A percentile compares a stretch with the other conserved stretches of the same genome.
Evolutionary conservation across 2,888 invertebrate species (phyloP).

Genomic region (Eumerus sabulonum): DNA sequence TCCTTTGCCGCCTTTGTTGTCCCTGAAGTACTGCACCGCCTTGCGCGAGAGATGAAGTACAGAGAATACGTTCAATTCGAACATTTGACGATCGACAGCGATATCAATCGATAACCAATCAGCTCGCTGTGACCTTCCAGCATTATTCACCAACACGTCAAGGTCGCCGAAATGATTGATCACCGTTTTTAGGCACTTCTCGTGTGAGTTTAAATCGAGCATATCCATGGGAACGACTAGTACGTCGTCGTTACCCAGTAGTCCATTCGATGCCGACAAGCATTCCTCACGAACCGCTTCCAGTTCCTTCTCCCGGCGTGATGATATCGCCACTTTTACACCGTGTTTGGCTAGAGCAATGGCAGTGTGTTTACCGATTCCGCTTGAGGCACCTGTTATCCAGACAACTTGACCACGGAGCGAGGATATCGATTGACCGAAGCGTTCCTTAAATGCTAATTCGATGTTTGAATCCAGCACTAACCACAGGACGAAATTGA

Average conservation of each 20-base stretch:
- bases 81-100: conserved; percentile 85
- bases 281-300: conserved; percentile 84
- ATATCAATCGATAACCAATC: conserved; percentile 85
- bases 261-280: conserved; percentile 77
- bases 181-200: conserved; percentile 82
- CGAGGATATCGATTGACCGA: conserved; percentile 81
- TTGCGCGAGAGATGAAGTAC: conserved; percentile 85
- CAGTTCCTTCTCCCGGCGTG: conserved; percentile 83
- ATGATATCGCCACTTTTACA: conserved; percentile 84
- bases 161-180: conserved; percentile 85
- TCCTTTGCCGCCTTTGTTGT: conserved; percentile 79
- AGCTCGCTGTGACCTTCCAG: conserved; percentile 88
- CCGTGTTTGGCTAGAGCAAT: conserved; percentile 84
- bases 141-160: conserved; percentile 90
- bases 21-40: conserved; percentile 83
- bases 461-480: conserved; percentile 83
- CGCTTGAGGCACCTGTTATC: conserved; percentile 92
- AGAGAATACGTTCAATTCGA: conserved; percentile 89
- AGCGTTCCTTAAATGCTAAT: conserved; percentile 81
- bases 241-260: conserved; percentile 82
- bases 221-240: conserved; percentile 86
- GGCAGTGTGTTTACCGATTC: conserved; percentile 88
- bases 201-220: conserved; percentile 82
- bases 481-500: conserved; percentile 80
- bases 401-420: conserved; percentile 87